These are phyloP conservation scores for Acheta domesticus DNA, from an alignment of 2,888 invertebrate species.

Conservation along the genomic window DNA sequence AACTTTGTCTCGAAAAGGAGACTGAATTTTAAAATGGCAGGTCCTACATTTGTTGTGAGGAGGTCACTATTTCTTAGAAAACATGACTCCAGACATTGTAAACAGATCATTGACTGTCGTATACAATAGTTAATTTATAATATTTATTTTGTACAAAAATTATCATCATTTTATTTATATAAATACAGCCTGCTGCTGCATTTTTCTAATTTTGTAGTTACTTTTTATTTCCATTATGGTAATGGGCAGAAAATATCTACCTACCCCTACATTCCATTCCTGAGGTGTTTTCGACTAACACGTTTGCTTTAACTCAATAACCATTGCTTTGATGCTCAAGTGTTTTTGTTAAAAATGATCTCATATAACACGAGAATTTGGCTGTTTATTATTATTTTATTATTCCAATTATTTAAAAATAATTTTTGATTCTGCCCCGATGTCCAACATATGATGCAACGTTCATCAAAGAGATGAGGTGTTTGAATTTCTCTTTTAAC, in stretches of 20 bases:
- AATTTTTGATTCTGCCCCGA: too few relatives aligned
- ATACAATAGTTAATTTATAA: slow-evolving; percentile 26
- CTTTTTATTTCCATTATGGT: slow-evolving; percentile 28
- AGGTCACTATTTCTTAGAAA: slow-evolving; percentile 28
- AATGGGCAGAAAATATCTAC: slow-evolving; percentile 24
- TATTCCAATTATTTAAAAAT: too few relatives aligned
- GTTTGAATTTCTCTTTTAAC: too few relatives aligned
- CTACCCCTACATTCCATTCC: slow-evolving; percentile 8
- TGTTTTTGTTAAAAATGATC: background rate
- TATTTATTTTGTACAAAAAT: slow-evolving; percentile 31
- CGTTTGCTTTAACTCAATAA: slow-evolving; percentile 19
- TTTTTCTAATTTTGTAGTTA: slow-evolving; percentile 28
- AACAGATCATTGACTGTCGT: slow-evolving; percentile 1
- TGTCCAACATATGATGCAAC: too few relatives aligned
- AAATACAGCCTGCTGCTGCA: slow-evolving; percentile 32
- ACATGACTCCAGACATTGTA: slow-evolving; percentile 7
- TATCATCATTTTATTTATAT: slow-evolving; percentile 25
- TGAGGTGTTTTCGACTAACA: slow-evolving; percentile 20
- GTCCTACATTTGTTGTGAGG: slow-evolving; percentile 40
- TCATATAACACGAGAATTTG: background rate
- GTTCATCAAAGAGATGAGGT: too few relatives aligned
- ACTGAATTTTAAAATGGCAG: slow-evolving; percentile 28
- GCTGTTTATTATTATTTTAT: background rate
- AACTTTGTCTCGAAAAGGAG: background rate
- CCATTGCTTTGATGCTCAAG: background rate